phyloP scores from a whole-genome alignment of 2,113 vertebrate genomes.

The Eurypyga helias region DNA sequence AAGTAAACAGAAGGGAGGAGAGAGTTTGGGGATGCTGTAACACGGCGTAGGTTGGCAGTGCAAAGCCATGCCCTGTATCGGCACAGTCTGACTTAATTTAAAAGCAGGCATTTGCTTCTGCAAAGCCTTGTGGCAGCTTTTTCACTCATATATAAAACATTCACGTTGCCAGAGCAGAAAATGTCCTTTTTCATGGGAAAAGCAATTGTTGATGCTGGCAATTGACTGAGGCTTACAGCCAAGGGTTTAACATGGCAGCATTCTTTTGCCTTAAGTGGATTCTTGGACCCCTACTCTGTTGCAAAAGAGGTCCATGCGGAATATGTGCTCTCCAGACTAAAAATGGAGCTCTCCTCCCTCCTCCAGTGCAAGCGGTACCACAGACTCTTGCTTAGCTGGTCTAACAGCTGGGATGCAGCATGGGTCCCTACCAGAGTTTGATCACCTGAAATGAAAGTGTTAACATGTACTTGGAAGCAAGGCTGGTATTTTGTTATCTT shows the following conservation, averaged over 20 bases:
- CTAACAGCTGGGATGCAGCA: not conserved
- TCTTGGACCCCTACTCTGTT: conserved; percentile 62
- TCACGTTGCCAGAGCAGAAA: conserved; percentile 41
- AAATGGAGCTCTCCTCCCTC: conserved; percentile 34
- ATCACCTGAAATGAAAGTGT: conserved; percentile 53
- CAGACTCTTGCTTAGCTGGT: conserved; percentile 41
- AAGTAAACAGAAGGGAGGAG: not conserved
- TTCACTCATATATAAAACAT: not conserved
- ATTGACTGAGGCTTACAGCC: conserved; percentile 35
- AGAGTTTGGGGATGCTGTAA: not conserved
- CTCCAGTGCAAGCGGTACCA: not conserved
- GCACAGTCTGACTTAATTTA: not conserved
- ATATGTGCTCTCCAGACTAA: conserved; percentile 49
- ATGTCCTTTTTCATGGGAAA: conserved; percentile 61
- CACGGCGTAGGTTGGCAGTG: not conserved
- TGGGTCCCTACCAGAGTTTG: not conserved
- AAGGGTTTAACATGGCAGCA: conserved; percentile 68
- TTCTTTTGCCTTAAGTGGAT: conserved; percentile 66
- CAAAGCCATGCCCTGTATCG: not conserved
- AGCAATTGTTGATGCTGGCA: conserved; percentile 68
- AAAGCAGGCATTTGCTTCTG: conserved; percentile 9
- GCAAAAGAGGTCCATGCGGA: conserved; percentile 42
- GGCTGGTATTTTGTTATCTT: conserved; percentile 61
- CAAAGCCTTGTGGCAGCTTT: not conserved
- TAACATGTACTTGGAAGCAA: conserved; percentile 50